Evolutionary conservation across 2,888 invertebrate species (phyloP), one percentile per base, ranked within the genome.

Genomic region (Poecilus cupreus): DNA sequence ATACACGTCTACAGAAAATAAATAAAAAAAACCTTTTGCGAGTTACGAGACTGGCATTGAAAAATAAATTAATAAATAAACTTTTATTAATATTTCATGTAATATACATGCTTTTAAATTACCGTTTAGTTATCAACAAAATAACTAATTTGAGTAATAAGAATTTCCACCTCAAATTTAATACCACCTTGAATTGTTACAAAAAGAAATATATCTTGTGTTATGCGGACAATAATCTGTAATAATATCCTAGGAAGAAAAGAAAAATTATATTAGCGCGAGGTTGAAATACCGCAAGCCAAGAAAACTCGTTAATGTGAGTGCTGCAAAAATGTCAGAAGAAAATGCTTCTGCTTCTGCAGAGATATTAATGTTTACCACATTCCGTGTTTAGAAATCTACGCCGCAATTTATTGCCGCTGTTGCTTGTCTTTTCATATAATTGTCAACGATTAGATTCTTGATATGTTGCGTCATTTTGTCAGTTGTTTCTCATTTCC

Each of bases 241-340:
- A 78, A 64, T 78, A 78, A 78, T 60, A 78, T 64, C 78, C 16
- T 13, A 57, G n/a, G 20, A 64, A 46, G 60, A 78, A 46, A 43
- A 43, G 60, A 78, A 60, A 37, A 78, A 64, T 60, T 20, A 64
- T 78, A 60, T 78, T 78, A 78, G 74, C 51, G 39, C 74, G 74
- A 74, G 18, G 74, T 74, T 74, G 51, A 51, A 49, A 74, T 74
- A 74, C 74, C 74, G 46, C 20, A 22, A 51, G 18, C 26, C 24
- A 64, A 60, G 54, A 78, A 57, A 76, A 32, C 39, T 76, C 57
- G 26, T 57, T 60, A 60, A 60, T 78, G 78, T 78, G 20, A 46
- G 64, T 64, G 78, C 78, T 43, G 46, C 46, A 60, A 46, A 64
- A 78, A 74, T 74, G 78, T 46, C 60, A 64, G 64, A 39, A 43